These are phyloP conservation scores for Bolinopsis microptera DNA, from an alignment of 37 sponge, comb jelly and placozoan species.

Conservation along the genomic window DNA sequence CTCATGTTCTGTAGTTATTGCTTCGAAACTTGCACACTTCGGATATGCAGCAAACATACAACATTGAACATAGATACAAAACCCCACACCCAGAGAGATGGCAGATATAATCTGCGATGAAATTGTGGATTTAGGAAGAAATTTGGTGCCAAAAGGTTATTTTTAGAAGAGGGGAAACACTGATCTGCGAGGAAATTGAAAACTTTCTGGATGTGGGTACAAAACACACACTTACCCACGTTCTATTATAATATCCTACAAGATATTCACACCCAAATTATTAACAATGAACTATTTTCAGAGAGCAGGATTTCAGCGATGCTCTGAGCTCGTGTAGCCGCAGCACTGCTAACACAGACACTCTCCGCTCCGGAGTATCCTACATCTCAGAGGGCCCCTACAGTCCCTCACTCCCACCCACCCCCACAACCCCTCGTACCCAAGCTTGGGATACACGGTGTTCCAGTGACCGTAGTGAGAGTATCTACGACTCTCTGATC, in stretches of 20 bases:
- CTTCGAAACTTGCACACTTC: background rate
- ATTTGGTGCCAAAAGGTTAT: too few relatives aligned
- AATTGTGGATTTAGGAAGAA: too few relatives aligned
- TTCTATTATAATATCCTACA: too few relatives aligned
- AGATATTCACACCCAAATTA: too few relatives aligned
- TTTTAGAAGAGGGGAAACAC: too few relatives aligned
- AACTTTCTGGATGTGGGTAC: too few relatives aligned
- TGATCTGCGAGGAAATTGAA: too few relatives aligned
- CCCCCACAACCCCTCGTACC: background rate
- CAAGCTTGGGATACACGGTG: background rate
- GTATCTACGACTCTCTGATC: conserved; percentile 16
- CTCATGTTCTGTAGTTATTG: background rate
- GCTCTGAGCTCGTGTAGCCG: background rate
- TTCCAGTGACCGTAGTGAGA: background rate
- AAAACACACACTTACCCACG: too few relatives aligned
- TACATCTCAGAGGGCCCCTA: background rate
- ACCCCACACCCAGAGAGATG: background rate
- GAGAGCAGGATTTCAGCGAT: background rate
- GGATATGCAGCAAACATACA: too few relatives aligned
- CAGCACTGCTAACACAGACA: background rate
- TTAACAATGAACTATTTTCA: background rate
- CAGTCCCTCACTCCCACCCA: background rate
- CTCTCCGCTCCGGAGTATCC: background rate
- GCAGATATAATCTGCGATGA: too few relatives aligned
- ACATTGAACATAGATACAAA: background rate